These are phyloP conservation scores for Enteromius trimaculatus DNA, from an alignment of 2,797 vertebrate genomes.

Conservation along the genomic window DNA sequence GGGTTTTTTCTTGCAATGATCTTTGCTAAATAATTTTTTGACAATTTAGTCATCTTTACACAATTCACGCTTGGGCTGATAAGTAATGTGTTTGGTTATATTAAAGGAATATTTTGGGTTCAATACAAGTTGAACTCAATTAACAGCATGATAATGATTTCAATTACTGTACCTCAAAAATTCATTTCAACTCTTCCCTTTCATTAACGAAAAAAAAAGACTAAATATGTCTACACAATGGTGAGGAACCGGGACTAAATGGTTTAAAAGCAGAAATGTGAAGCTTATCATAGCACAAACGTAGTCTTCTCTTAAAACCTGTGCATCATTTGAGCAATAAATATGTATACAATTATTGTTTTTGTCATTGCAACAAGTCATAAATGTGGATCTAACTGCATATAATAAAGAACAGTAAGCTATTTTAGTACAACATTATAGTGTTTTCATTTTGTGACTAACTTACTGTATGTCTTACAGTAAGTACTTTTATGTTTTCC, in stretches of 20 bases:
- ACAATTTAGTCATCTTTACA: neutral
- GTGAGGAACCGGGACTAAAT: neutral
- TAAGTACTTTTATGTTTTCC: neutral
- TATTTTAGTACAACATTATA: neutral
- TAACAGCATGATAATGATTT: no score
- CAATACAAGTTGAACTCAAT: neutral
- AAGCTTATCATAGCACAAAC: neutral
- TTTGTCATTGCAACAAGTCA: neutral
- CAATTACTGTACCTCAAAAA: neutral
- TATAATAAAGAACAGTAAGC: neutral
- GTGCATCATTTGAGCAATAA: neutral
- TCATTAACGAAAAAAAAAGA: neutral
- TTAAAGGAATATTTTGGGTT: neutral
- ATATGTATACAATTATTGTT: neutral
- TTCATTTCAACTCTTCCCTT: neutral
- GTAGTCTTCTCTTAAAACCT: neutral
- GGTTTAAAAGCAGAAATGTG: neutral
- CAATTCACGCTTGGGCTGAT: neutral
- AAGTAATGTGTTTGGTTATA: neutral
- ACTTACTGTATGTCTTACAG: neutral
- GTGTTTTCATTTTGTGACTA: neutral
- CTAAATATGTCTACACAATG: neutral
- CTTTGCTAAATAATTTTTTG: no score
- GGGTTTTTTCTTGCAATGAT: neutral
- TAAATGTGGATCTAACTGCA: neutral